Evolutionary conservation across 2,888 invertebrate genomes (phyloP).

Genomic region (Spilarctia lutea): DNA sequence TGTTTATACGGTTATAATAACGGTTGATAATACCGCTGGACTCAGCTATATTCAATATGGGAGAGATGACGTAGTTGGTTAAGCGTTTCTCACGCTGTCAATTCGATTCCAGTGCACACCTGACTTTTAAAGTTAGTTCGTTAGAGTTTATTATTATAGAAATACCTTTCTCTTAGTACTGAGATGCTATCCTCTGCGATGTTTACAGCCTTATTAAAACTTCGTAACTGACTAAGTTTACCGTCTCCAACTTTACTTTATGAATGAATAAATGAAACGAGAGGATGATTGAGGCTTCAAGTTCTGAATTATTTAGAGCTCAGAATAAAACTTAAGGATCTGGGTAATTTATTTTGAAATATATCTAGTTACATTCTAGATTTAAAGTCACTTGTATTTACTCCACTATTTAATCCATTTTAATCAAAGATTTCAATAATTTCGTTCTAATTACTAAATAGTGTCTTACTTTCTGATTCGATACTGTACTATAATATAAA

Average conservation of each 20-base stretch:
- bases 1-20: too few relatives aligned
- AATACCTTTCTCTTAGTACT: neutral
- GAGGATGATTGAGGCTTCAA: slow-evolving; percentile 5
- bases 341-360: neutral
- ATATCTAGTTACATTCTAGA: too few relatives aligned
- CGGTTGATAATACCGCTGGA: too few relatives aligned
- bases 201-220: slow-evolving; percentile 13
- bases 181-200: neutral
- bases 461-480: neutral
- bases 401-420: too few relatives aligned
- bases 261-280: slow-evolving; percentile 14
- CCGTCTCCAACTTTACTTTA: slow-evolving; percentile 8
- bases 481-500: too few relatives aligned
- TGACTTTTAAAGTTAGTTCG: neutral
- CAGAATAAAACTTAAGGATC: neutral
- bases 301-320: neutral
- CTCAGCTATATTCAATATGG: too few relatives aligned
- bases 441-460: neutral
- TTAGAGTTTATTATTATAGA: neutral
- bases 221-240: slow-evolving; percentile 16
- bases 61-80: neutral
- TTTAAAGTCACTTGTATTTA: too few relatives aligned
- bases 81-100: neutral
- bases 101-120: neutral
- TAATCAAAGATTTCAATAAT: too few relatives aligned